These are phyloP conservation scores for Podocnemis expansa DNA, from an alignment of 2,113 vertebrate genomes.

Conservation along the genomic window DNA sequence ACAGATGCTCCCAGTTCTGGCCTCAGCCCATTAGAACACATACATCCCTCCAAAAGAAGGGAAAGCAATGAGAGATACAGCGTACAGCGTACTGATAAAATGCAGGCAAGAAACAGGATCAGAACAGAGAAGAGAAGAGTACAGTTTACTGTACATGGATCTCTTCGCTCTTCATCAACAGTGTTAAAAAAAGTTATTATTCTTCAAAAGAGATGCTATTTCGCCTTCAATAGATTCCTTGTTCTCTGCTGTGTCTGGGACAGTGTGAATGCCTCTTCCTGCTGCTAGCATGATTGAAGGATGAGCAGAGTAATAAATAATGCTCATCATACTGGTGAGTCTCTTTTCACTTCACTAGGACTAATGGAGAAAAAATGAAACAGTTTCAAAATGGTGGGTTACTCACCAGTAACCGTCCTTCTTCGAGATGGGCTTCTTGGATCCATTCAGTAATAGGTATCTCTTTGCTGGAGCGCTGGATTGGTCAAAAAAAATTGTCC, in stretches of 20 bases:
- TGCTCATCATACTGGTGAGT: constrained; percentile 15
- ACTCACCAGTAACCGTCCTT: too few relatives aligned
- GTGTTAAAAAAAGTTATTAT: constrained; percentile 69
- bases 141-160: constrained; percentile 68
- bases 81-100: neutral
- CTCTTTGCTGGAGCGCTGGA: too few relatives aligned
- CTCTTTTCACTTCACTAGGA: constrained; percentile 43
- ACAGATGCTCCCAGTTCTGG: neutral
- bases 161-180: constrained; percentile 74
- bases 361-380: constrained; percentile 39
- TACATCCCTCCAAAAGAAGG: neutral
- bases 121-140: neutral
- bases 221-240: constrained; percentile 33
- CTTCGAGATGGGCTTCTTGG: too few relatives aligned
- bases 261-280: constrained; percentile 46
- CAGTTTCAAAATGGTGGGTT: constrained; percentile 13
- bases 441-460: too few relatives aligned
- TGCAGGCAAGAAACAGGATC: neutral
- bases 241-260: constrained; percentile 54
- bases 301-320: constrained; percentile 17
- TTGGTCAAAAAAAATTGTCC: too few relatives aligned
- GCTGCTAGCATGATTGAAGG: constrained; percentile 72
- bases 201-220: constrained; percentile 57
- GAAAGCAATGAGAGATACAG: neutral
- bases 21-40: neutral